Base-by-base conservation (phyloP, 2,113 vertebrate species). In the Corythoichthys intestinalis region DNA sequence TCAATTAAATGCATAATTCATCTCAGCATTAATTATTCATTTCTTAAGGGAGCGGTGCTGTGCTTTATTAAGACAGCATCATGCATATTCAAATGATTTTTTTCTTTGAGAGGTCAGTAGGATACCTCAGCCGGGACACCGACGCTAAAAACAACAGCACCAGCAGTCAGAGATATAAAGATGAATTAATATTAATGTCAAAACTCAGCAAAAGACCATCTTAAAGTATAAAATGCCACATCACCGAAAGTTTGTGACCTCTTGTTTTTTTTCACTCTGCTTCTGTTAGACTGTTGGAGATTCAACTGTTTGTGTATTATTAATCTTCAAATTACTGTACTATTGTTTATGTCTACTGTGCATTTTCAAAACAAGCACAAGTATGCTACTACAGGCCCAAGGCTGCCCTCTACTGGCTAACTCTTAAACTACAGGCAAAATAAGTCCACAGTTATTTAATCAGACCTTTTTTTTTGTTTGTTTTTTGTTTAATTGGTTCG, bases 1-100 rank as follows among this genome's bases (percentile, higher is more conserved):
- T 90, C 87, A 90, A 86, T 88, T 71, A 88, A 89, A 90, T 91
- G 85, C 83, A 91, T 90, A 90, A 91, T 91, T 91, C 73, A 90
- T 84, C 71, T 70, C 49, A 67, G 38, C 78, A 78, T 89, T 86
- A 86, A 89, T 87, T 88, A 91, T 91, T 90, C 78, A 90, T 85
- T 74, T 76, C 86, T 79, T 83, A 68, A 76, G 82, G 85, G 86
- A 88, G 71, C 72, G 63, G 72, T 72, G 74, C 72, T 83, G 68
- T 75, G 83, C 79, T 85, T 87, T 88, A 84, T 84, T 79, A 74
- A 71, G 48, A 74, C 72, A 74, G 62, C 65, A 74, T 85, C 78
- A 85, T 89, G 80, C 80, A 86, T 87, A 87, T 87, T 88, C 78
- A 87, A 80, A 79, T 70, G 5, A 46, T 70, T 61, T 68, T 73